These are phyloP conservation scores for Anneissia japonica DNA, from an alignment of 35 echinoderm and acorn worm species.

Conservation along the genomic window DNA sequence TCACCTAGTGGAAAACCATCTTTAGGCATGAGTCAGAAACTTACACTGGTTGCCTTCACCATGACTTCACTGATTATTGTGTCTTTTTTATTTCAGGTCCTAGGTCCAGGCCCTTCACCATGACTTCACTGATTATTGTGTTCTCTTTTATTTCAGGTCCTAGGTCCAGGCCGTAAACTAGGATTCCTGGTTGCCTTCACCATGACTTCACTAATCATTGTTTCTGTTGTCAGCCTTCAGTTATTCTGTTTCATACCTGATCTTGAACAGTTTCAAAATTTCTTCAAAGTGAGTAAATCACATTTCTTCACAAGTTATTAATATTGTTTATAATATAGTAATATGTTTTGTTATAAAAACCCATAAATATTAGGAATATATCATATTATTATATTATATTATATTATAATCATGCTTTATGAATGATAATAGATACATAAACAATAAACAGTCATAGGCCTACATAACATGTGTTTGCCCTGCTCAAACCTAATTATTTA, in stretches of 20 bases:
- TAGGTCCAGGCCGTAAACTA: conserved; percentile 83
- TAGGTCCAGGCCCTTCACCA: conserved; percentile 90
- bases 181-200: conserved; percentile 85
- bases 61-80: conserved; percentile 85
- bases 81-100: conserved; percentile 67
- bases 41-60: conserved; percentile 79
- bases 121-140: no score
- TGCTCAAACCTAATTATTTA: no score
- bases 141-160: conserved; percentile 42
- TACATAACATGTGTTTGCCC: no score
- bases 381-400: no score
- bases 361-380: no score
- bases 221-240: conserved; percentile 92
- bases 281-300: conserved; percentile 51
- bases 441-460: no score
- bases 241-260: conserved; percentile 70
- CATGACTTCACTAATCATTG: conserved; percentile 78
- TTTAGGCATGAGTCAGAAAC: conserved; percentile 82
- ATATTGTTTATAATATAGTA: no score
- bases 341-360: no score
- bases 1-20: no score
- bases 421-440: no score
- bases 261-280: conserved; percentile 68
- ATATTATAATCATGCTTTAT: no score
- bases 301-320: no score